Conservation (phyloP, 2,888 invertebrate genomes). For the Malthinus flaveolus region DNA sequence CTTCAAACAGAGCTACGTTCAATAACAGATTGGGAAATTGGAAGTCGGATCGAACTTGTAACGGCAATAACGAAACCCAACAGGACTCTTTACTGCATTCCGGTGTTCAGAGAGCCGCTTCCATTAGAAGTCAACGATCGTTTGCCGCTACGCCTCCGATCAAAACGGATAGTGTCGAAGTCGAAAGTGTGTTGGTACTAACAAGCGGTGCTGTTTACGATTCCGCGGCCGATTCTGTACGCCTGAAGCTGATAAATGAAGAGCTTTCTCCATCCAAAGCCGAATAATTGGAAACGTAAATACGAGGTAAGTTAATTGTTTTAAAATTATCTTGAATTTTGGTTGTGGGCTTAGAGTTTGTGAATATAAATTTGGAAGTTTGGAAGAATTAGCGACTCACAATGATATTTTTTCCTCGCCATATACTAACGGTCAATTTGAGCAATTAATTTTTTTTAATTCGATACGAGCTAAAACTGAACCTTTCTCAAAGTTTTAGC, state of each 20-base stretch:
- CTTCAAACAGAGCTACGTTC: slow-evolving; percentile 45
- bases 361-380: no score
- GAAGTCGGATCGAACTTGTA: slow-evolving; percentile 71
- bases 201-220: slow-evolving; percentile 50
- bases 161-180: slow-evolving; percentile 61
- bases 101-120: slow-evolving; percentile 61
- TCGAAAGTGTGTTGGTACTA: slow-evolving; percentile 61
- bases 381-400: no score
- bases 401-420: no score
- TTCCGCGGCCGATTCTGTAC: slow-evolving; percentile 52
- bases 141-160: slow-evolving; percentile 40
- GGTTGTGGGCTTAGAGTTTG: no score
- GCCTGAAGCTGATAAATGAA: slow-evolving; percentile 53
- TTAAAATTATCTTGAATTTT: no score
- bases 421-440: no score
- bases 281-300: no score
- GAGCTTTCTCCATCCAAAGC: slow-evolving; percentile 37
- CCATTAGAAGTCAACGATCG: slow-evolving; percentile 52
- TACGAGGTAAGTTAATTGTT: no score
- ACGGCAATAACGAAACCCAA: slow-evolving; percentile 75
- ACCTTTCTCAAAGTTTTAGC: no score
- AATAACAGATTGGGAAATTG: slow-evolving; percentile 59
- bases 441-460: no score
- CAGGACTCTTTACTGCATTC: slow-evolving; percentile 56
- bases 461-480: no score